Percentiles rank a stretch among this genome's conserved stretches.
Evolutionary conservation across 2,113 vertebrate genomes (phyloP).

Genomic region (Indicator indicator): DNA sequence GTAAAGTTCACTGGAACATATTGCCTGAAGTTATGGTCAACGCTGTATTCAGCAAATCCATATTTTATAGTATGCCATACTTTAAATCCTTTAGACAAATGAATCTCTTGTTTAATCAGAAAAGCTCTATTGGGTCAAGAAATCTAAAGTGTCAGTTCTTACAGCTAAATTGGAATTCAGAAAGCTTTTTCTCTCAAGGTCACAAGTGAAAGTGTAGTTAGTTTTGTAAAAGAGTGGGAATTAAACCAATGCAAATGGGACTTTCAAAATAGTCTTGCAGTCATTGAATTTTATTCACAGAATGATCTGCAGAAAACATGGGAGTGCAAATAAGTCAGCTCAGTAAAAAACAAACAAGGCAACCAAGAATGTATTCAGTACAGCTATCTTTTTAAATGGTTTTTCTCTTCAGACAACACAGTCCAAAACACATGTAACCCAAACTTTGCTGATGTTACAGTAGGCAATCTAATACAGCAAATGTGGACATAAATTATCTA

Average conservation of each 20-base stretch:
- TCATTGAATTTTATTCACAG: background rate
- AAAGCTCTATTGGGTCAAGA: constrained; percentile 39
- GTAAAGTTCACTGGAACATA: constrained; percentile 85
- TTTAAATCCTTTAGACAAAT: constrained; percentile 71
- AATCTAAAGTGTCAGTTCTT: constrained; percentile 37
- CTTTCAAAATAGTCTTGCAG: background rate
- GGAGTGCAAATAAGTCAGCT: background rate
- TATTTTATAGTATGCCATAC: constrained; percentile 66
- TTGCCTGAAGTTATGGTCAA: constrained; percentile 72
- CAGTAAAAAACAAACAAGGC: background rate
- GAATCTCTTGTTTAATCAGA: constrained; percentile 63
- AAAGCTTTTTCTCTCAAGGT: constrained; percentile 5
- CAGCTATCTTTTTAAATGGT: background rate
- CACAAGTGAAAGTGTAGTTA: background rate
- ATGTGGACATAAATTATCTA: background rate
- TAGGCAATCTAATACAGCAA: background rate
- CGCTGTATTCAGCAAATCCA: constrained; percentile 71
- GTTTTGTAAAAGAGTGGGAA: background rate
- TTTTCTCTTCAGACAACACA: background rate
- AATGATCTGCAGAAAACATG: background rate
- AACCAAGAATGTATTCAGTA: background rate
- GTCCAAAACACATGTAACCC: background rate
- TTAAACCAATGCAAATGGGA: background rate
- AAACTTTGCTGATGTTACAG: background rate
- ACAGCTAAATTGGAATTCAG: constrained; percentile 34